These are phyloP conservation scores for Nysson spinosus DNA, from an alignment of 2,888 invertebrate species.

Conservation along the genomic window DNA sequence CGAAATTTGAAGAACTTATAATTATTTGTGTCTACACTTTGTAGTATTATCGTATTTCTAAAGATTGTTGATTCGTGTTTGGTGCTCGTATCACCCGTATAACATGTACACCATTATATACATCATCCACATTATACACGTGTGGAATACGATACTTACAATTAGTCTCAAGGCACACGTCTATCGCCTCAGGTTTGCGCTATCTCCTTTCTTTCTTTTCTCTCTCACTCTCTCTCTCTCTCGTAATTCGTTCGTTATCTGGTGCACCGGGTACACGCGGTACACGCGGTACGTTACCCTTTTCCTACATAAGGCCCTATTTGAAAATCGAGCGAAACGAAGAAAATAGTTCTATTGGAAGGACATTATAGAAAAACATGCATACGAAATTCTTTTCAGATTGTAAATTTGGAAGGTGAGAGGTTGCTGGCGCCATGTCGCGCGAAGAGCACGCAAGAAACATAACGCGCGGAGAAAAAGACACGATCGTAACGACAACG, in stretches of 20 bases:
- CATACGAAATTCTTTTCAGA: slow-evolving; percentile 48
- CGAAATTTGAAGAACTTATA: too few relatives aligned
- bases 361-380: too few relatives aligned
- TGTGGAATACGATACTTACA: slow-evolving; percentile 36
- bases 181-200: slow-evolving; percentile 34
- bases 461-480: slow-evolving; percentile 25
- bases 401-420: slow-evolving; percentile 27
- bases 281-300: background rate
- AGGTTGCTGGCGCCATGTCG: slow-evolving; percentile 50
- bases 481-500: slow-evolving; percentile 41
- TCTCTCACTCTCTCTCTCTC: slow-evolving; percentile 14
- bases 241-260: background rate
- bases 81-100: slow-evolving; percentile 23
- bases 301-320: background rate
- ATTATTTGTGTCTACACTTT: too few relatives aligned
- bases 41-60: too few relatives aligned
- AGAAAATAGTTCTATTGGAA: too few relatives aligned
- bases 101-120: slow-evolving; percentile 13
- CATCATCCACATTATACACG: slow-evolving; percentile 24
- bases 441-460: slow-evolving; percentile 31
- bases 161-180: slow-evolving; percentile 37
- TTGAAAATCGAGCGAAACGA: slow-evolving; percentile 25
- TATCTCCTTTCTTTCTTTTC: slow-evolving; percentile 57
- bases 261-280: background rate
- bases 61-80: too few relatives aligned